A percentile compares a stretch with the other conserved stretches of the same genome.
Conservation (phyloP, 2,888 invertebrate genomes). For the Aelia acuminata region DNA sequence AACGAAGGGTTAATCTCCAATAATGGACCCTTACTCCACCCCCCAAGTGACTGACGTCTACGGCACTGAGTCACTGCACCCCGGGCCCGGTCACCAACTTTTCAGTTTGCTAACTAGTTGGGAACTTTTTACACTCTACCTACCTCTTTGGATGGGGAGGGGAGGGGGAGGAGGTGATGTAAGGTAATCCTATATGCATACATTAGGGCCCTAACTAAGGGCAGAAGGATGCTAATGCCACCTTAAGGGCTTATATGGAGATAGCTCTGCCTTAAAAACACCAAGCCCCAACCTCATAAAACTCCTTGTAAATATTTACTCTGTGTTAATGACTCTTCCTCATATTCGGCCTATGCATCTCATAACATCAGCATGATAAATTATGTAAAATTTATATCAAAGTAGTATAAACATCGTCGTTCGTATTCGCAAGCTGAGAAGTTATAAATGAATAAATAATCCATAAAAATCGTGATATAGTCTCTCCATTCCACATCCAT, state of each 20-base stretch:
- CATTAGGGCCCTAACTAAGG: conserved; percentile 32
- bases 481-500: too few species aligned
- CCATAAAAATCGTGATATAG: too few species aligned
- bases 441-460: not conserved
- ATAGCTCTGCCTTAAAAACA: conserved; percentile 47
- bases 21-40: not conserved
- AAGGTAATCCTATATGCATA: conserved; percentile 48
- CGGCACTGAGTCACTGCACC: not conserved
- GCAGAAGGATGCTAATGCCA: conserved; percentile 51
- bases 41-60: not conserved
- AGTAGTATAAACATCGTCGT: not conserved
- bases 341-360: conserved; percentile 33
- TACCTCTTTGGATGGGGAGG: not conserved
- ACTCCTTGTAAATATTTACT: conserved; percentile 42
- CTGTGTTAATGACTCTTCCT: conserved; percentile 38
- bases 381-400: conserved; percentile 39
- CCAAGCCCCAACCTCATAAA: not conserved
- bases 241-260: conserved; percentile 51
- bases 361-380: conserved; percentile 27
- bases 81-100: conserved; percentile 5
- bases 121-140: conserved; percentile 21
- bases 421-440: not conserved
- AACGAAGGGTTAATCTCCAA: conserved; percentile 48
- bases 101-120: conserved; percentile 14
- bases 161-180: conserved; percentile 9